Base-by-base conservation (phyloP, 2,113 vertebrate species). In the Lampris megalopsis region DNA sequence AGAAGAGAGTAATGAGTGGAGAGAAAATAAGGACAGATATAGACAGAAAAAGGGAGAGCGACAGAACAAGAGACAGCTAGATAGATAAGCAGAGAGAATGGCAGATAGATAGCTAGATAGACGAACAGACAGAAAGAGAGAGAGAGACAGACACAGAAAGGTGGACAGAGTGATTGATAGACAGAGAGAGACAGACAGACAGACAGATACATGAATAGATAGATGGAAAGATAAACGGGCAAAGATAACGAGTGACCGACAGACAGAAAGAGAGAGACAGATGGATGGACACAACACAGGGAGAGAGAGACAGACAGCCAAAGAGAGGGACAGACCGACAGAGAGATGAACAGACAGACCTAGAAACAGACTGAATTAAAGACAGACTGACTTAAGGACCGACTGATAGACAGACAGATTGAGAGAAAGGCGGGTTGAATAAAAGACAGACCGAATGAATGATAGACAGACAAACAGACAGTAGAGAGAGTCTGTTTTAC, bases 401-500 rank as follows among this genome's bases (percentile, higher is more conserved):
- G 42, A 35, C 24, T 24, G 13, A 8, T 49, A 24, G 5, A 24
- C 24, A 40, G 10, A 61, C 47, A 56, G 24, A 68, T 6, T 6
- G 38, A 36, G n/a, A 37, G 2, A 70, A 3, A 9, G 24, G 24
- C 24, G 24, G 24, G 24, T 24, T 24, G 24, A 24, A 24, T 24
- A 24, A 24, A 24, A 24, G 24, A 24, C 24, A 24, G 24, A 24
- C 24, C 24, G 24, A 24, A 24, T 24, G 24, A 24, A 24, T 24
- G 11, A 65, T 4, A 11, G 42, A 35, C 24, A 36, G n/a, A 1
- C 64, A 68, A 36, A 66, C 43, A 1, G 4, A 0, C 57, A 72
- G 60, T 76, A 42, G 57, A 59, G 57, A 38, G 52, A 54, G 52
- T 5, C 52, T 54, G 52, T 54, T 0, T 1, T 50, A 53, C 75